These are phyloP conservation scores for Gymnogyps californianus DNA, from an alignment of 2,113 vertebrate species.

Conservation along the genomic window DNA sequence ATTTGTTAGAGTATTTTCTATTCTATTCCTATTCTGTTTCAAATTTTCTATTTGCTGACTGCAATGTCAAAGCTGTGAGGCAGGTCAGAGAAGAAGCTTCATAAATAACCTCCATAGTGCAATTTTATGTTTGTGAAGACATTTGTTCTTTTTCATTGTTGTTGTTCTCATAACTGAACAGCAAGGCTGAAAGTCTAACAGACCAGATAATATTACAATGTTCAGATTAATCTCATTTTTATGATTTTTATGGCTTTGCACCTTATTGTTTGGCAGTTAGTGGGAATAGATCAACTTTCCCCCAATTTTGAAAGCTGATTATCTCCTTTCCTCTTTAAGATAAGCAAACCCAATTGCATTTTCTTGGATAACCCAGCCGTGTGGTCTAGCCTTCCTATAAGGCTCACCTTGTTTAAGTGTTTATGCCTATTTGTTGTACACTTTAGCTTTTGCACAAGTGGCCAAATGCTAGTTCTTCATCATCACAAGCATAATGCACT, in stretches of 20 bases:
- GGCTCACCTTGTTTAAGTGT: not conserved
- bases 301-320: not conserved
- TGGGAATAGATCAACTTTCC: not conserved
- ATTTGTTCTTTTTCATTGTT: not conserved
- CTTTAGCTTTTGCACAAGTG: not conserved
- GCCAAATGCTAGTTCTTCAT: not conserved
- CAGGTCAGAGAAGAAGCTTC: not conserved
- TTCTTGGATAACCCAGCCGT: not conserved
- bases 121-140: not conserved
- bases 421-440: not conserved
- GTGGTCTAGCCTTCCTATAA: not conserved
- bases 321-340: not conserved
- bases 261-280: not conserved
- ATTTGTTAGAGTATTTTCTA: not conserved
- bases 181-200: not conserved
- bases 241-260: not conserved
- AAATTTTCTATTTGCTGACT: not conserved
- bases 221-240: not conserved
- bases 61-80: not conserved
- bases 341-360: conserved; percentile 11
- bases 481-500: not conserved
- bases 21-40: not conserved
- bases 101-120: not conserved
- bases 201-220: not conserved
- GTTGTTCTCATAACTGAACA: not conserved